These are phyloP conservation scores for Polypterus senegalus DNA, from an alignment of 2,113 vertebrate genomes.

Conservation along the genomic window DNA sequence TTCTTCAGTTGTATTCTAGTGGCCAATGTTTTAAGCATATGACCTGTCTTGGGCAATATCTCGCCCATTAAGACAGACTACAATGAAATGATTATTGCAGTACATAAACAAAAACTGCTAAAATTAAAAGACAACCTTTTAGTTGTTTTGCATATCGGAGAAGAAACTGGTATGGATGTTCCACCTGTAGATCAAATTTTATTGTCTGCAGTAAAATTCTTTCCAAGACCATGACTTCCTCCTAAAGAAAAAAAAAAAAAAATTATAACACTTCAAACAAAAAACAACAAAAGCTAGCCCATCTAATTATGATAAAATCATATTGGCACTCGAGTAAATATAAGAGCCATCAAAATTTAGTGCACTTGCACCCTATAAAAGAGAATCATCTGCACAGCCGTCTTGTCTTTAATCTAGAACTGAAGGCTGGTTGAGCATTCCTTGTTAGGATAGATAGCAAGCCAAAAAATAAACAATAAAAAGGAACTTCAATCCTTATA, in stretches of 20 bases:
- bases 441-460: too few relatives aligned
- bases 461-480: too few relatives aligned
- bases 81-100: too few relatives aligned
- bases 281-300: neutral
- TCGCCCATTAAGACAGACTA: too few relatives aligned
- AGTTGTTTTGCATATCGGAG: conserved; percentile 95
- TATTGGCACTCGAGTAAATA: conserved; percentile 3
- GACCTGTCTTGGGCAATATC: too few relatives aligned
- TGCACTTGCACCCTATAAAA: neutral
- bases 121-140: conserved; percentile 59
- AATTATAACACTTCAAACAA: neutral
- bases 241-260: conserved; percentile 43
- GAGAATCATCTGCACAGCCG: too few relatives aligned
- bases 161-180: conserved; percentile 94
- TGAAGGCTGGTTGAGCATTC: too few relatives aligned
- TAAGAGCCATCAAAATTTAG: conserved; percentile 12
- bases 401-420: too few relatives aligned
- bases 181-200: conserved; percentile 95
- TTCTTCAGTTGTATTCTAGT: too few relatives aligned
- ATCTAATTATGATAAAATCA: conserved; percentile 6
- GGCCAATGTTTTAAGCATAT: too few relatives aligned
- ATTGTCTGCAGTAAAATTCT: conserved; percentile 93
- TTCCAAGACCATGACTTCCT: conserved; percentile 97
- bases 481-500: too few relatives aligned
- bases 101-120: too few relatives aligned